phyloP scores from a whole-genome alignment of 2,797 vertebrate genomes.

The Diglossa cyanea region DNA sequence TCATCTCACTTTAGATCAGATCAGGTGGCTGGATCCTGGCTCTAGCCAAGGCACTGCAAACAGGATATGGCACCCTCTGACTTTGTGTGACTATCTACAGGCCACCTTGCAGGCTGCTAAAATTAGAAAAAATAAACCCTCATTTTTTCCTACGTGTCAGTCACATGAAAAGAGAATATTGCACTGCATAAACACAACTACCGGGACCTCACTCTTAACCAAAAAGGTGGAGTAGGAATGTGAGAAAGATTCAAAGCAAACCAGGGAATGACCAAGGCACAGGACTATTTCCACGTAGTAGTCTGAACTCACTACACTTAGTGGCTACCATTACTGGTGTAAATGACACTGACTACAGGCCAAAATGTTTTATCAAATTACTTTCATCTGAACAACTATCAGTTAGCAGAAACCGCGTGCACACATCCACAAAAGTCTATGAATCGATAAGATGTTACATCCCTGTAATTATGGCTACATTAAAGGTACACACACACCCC shows the following conservation, averaged over 20 bases:
- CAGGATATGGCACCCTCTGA: rapidly evolving
- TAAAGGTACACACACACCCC: background rate
- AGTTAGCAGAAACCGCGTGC: background rate
- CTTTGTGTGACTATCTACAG: background rate
- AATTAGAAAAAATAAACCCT: background rate
- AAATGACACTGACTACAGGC: background rate
- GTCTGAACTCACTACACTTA: background rate
- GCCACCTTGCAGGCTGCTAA: background rate
- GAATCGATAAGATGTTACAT: background rate
- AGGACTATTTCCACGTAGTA: background rate
- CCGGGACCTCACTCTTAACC: background rate
- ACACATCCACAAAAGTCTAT: background rate
- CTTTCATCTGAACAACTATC: constrained; percentile 42
- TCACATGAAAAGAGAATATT: background rate
- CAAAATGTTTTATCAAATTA: constrained; percentile 37
- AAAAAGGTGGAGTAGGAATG: background rate
- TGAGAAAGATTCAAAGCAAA: background rate
- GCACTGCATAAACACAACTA: background rate
- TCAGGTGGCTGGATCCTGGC: background rate
- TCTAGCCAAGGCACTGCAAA: background rate
- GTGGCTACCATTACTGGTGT: background rate
- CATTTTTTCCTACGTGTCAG: background rate
- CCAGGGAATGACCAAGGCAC: background rate
- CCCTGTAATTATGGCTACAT: background rate
- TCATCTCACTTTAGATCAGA: background rate